Percentiles rank a stretch among this genome's conserved stretches.
Conservation (phyloP, 2,113 vertebrate species). For the Oncorhynchus keta region DNA sequence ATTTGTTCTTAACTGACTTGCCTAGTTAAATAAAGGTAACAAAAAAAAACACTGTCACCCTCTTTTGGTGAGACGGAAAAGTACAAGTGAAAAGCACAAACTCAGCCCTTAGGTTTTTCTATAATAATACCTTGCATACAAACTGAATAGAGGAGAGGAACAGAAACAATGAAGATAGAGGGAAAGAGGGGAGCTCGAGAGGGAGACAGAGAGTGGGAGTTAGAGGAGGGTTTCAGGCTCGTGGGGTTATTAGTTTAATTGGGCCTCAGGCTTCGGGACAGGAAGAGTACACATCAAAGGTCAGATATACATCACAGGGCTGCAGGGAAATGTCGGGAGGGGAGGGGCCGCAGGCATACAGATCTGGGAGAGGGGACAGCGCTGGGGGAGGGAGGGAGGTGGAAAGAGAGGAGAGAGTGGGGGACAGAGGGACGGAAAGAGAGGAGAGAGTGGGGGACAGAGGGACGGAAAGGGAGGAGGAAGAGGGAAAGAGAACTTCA, state of each 20-base stretch:
- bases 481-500: not conserved
- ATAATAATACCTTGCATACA: not conserved
- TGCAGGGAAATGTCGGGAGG: conserved; percentile 66
- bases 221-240: conserved; percentile 15
- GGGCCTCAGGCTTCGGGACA: conserved; percentile 66
- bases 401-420: not conserved
- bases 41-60: conserved; percentile 16
- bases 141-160: not conserved
- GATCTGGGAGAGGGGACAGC: conserved; percentile 11
- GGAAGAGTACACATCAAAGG: conserved; percentile 77
- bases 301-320: conserved; percentile 79
- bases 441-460: not conserved
- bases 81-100: not conserved
- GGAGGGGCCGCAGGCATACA: conserved; percentile 19
- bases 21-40: too few relatives aligned
- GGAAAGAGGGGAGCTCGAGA: not conserved
- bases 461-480: not conserved
- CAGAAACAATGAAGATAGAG: not conserved
- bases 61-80: not conserved
- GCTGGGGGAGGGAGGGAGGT: not conserved
- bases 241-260: conserved; percentile 76
- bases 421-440: not conserved
- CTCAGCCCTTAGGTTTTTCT: not conserved
- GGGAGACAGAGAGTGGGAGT: not conserved
- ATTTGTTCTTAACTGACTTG: too few relatives aligned